Conservation (phyloP, 2,797 vertebrate species). For the Etheostoma perlongum region DNA sequence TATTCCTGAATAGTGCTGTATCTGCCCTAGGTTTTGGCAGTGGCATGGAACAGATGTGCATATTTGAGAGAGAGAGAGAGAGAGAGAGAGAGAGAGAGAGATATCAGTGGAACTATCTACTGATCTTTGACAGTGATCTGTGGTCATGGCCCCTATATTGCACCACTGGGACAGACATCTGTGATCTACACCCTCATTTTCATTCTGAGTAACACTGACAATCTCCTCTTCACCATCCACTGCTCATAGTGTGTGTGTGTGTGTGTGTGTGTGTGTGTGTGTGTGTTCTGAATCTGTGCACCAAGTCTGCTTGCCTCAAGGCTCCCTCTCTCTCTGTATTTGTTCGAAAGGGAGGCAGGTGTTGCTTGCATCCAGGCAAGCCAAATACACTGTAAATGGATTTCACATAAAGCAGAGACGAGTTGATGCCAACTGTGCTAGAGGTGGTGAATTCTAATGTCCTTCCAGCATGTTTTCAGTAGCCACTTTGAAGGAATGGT, state of each 20-base stretch:
- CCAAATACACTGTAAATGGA: slow-evolving; percentile 68
- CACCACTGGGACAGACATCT: slow-evolving; percentile 54
- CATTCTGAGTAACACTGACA: slow-evolving; percentile 66
- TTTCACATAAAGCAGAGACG: slow-evolving; percentile 48
- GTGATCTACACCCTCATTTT: slow-evolving; percentile 74
- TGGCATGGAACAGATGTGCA: neutral
- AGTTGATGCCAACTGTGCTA: slow-evolving; percentile 45
- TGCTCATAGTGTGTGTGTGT: slow-evolving; percentile 25
- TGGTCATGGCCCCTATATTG: slow-evolving; percentile 62
- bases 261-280: neutral
- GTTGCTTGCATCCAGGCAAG: slow-evolving; percentile 54
- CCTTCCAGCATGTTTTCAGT: slow-evolving; percentile 48
- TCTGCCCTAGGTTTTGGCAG: slow-evolving; percentile 3
- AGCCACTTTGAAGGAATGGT: slow-evolving; percentile 33
- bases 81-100: neutral
- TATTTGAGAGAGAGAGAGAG: neutral
- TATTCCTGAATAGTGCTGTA: slow-evolving; percentile 3
- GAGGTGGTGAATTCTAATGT: slow-evolving; percentile 53
- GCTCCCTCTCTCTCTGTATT: slow-evolving; percentile 23
- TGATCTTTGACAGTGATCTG: slow-evolving; percentile 73
- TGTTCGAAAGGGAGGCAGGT: slow-evolving; percentile 61
- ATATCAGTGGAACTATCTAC: slow-evolving; percentile 53
- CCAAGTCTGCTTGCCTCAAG: slow-evolving; percentile 50
- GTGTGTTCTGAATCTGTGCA: slow-evolving; percentile 56
- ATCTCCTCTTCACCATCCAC: slow-evolving; percentile 44